Percentiles rank a stretch among this genome's conserved stretches.
phyloP scores from a whole-genome alignment of 1,140 invertebrate species.

The Eriosoma lanigerum region DNA sequence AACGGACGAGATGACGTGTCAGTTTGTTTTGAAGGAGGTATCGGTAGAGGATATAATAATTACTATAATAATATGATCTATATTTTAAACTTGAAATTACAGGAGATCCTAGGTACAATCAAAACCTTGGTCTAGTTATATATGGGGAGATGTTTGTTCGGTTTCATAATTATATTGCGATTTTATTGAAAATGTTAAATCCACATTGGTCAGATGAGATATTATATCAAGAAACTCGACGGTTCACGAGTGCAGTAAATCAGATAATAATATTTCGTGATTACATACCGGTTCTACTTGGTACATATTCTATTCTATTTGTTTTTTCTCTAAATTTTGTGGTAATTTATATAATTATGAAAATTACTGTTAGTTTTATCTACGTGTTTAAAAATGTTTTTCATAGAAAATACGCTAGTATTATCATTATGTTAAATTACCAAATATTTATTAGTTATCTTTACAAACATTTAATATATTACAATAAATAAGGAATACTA shows the following conservation, averaged over 20 bases:
- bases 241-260: not conserved
- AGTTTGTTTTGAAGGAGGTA: not conserved
- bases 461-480: no score
- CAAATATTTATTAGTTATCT: no score
- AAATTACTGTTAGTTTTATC: no score
- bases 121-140: not conserved
- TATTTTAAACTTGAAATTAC: not conserved
- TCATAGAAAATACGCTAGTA: no score
- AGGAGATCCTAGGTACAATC: constrained; percentile 9
- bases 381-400: no score
- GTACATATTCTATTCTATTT: not conserved
- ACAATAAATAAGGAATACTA: no score
- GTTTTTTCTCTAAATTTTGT: no score
- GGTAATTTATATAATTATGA: no score
- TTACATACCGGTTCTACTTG: not conserved
- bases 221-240: constrained; percentile 23
- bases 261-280: constrained; percentile 1
- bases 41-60: not conserved
- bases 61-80: not conserved
- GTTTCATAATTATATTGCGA: not conserved
- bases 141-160: not conserved
- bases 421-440: no score
- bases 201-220: constrained; percentile 8
- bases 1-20: not conserved
- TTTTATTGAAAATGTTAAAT: not conserved